Evolutionary conservation across 2,113 vertebrate genomes (phyloP).

Genomic region (Muscicapa adusta): DNA sequence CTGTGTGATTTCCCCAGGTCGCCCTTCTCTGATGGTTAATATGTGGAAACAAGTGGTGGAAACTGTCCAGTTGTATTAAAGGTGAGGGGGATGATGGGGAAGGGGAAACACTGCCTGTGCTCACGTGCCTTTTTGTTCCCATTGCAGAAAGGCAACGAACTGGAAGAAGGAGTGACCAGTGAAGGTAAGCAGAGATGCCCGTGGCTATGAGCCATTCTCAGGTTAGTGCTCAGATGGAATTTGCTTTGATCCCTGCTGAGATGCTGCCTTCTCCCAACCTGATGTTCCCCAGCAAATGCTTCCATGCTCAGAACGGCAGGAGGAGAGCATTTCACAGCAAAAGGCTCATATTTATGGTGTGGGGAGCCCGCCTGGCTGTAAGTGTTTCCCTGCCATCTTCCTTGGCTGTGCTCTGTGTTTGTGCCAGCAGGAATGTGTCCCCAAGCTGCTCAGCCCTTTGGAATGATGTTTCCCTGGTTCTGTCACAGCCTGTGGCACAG

Average conservation of each 20-base stretch:
- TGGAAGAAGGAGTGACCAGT: constrained; percentile 95
- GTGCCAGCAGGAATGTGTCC: neutral
- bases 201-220: neutral
- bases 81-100: neutral
- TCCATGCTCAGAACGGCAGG: neutral
- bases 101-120: neutral
- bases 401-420: neutral
- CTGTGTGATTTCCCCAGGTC: neutral
- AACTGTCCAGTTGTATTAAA: neutral
- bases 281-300: neutral
- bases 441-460: constrained; percentile 14
- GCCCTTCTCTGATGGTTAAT: neutral
- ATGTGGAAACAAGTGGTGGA: neutral
- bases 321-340: neutral
- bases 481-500: neutral
- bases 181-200: constrained; percentile 80
- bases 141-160: constrained; percentile 89
- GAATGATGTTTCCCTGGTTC: constrained; percentile 36
- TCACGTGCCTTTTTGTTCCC: constrained; percentile 33
- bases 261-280: neutral
- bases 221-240: neutral
- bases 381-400: neutral
- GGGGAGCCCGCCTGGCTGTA: neutral
- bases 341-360: neutral
- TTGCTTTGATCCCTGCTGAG: neutral